Percentiles rank a stretch among this genome's conserved stretches.
These are phyloP conservation scores for Bembecia ichneumoniformis DNA, from an alignment of 2,888 invertebrate species.

Conservation along the genomic window DNA sequence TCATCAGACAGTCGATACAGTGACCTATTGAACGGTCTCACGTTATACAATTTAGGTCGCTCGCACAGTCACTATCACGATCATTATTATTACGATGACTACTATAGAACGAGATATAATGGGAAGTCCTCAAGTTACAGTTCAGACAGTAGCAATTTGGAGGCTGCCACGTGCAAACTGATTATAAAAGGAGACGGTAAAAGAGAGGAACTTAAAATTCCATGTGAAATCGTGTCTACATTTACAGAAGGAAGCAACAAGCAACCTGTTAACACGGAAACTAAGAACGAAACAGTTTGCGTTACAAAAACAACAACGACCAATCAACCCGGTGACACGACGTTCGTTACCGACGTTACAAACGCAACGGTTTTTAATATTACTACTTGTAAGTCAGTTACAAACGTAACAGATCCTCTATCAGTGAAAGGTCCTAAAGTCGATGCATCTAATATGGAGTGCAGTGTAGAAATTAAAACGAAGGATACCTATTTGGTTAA, in stretches of 20 bases:
- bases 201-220: conserved; percentile 40
- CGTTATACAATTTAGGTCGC: conserved; percentile 55
- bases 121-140: conserved; percentile 11
- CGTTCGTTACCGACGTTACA: background rate
- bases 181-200: conserved; percentile 43
- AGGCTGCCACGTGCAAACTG: conserved; percentile 40
- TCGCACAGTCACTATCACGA: conserved; percentile 43
- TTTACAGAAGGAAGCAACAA: conserved; percentile 43
- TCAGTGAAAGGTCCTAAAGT: conserved; percentile 34
- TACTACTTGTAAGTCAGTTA: conserved; percentile 29
- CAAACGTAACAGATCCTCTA: conserved; percentile 39
- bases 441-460: conserved; percentile 34
- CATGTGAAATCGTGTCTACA: conserved; percentile 62
- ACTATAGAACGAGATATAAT: conserved; percentile 23
- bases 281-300: conserved; percentile 35
- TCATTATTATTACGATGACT: conserved; percentile 55
- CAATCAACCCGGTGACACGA: background rate
- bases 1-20: conserved; percentile 50
- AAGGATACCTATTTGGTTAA: conserved; percentile 29
- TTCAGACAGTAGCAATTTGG: conserved; percentile 18
- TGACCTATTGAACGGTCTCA: conserved; percentile 49
- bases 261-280: conserved; percentile 15
- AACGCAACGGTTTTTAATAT: conserved; percentile 20
- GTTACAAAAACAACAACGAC: conserved; percentile 34
- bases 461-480: conserved; percentile 45